A percentile compares a stretch with the other conserved stretches of the same genome.
Evolutionary conservation across 2,888 invertebrate species (phyloP).

Genomic region (Alitta virens): DNA sequence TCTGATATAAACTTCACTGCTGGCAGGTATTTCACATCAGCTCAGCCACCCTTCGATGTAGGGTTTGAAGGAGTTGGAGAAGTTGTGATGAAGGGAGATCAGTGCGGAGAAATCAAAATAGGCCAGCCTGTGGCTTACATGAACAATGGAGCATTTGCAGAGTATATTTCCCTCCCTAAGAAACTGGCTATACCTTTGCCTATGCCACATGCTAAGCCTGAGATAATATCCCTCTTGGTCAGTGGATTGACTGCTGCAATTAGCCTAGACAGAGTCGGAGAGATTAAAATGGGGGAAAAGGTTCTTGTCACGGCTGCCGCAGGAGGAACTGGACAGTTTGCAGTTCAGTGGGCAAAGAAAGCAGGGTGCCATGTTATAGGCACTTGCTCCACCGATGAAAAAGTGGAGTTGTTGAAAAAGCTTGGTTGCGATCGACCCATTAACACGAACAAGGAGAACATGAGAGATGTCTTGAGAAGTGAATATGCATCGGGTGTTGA

Average conservation of each 20-base stretch:
- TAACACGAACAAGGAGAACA: constrained; percentile 51
- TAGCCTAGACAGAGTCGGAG: constrained; percentile 51
- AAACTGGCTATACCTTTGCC: constrained; percentile 34
- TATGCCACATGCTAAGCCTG: constrained; percentile 37
- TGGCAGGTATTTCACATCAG: constrained; percentile 44
- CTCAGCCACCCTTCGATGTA: constrained; percentile 41
- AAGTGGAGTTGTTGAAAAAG: constrained; percentile 45
- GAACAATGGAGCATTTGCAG: constrained; percentile 46
- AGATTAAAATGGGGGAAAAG: constrained; percentile 44
- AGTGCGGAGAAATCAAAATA: constrained; percentile 28
- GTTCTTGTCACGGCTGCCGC: constrained; percentile 48
- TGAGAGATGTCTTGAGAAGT: constrained; percentile 41
- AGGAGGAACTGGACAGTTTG: constrained; percentile 50
- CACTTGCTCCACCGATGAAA: constrained; percentile 50
- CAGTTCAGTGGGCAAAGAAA: constrained; percentile 49
- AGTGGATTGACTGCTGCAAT: constrained; percentile 54
- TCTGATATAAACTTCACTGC: constrained; percentile 54
- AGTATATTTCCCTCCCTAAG: constrained; percentile 45
- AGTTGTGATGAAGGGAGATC: constrained; percentile 36
- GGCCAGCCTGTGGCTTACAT: constrained; percentile 50
- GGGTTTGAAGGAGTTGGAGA: constrained; percentile 51
- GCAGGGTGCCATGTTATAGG: constrained; percentile 53
- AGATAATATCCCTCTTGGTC: constrained; percentile 44
- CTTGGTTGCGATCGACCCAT: constrained; percentile 32
- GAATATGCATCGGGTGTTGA: constrained; percentile 53